A percentile compares a stretch with the other conserved stretches of the same genome.
phyloP scores from a whole-genome alignment of 1,140 invertebrate species.

The Cyphomyrmex costatus region DNA sequence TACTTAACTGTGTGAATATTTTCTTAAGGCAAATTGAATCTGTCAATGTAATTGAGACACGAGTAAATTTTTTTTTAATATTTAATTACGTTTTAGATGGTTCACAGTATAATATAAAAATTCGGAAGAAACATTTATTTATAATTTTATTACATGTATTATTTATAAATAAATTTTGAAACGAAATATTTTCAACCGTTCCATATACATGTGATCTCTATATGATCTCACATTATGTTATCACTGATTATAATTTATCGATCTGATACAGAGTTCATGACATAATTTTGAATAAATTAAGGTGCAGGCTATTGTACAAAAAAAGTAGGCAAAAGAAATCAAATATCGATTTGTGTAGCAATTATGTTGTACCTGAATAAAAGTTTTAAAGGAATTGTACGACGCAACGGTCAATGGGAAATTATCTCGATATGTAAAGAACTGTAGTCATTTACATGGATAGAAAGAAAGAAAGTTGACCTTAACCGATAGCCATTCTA shows the following conservation, averaged over 20 bases:
- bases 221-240: background rate
- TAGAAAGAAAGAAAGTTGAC: constrained; percentile 31
- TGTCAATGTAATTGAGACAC: background rate
- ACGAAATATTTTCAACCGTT: background rate
- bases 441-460: constrained; percentile 39
- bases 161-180: background rate
- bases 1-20: constrained; percentile 33
- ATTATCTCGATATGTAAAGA: constrained; percentile 34
- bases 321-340: constrained; percentile 53
- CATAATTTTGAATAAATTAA: constrained; percentile 41
- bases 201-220: background rate
- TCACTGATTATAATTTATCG: constrained; percentile 20
- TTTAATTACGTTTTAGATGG: background rate
- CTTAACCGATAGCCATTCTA: constrained; percentile 43
- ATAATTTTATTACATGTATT: constrained; percentile 10
- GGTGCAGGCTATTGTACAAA: constrained; percentile 8
- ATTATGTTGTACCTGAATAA: constrained; percentile 16
- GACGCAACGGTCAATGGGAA: constrained; percentile 36
- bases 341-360: constrained; percentile 43
- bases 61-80: background rate
- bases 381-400: constrained; percentile 50
- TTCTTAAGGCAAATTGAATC: constrained; percentile 35
- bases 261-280: constrained; percentile 1
- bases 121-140: constrained; percentile 6
- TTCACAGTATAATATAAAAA: background rate